Base-by-base conservation (phyloP, 2,113 vertebrate species). In the Oenanthe oenanthe region DNA sequence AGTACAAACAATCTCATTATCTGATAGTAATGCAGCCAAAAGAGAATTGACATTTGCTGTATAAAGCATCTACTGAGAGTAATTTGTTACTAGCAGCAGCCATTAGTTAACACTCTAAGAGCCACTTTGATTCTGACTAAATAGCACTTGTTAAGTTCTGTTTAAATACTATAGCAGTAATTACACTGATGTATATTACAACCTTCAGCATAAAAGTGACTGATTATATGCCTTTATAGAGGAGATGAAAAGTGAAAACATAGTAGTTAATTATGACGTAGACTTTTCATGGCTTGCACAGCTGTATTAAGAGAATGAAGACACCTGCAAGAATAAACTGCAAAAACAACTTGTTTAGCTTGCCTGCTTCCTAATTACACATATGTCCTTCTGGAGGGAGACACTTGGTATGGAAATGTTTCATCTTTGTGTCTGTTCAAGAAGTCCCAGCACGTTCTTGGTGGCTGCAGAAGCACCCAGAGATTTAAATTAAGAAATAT, bases 271-370 rank as follows among this genome's bases (percentile, higher is more conserved):
- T 88, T 80, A 78, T 68, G 26, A 79, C 0, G 0, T 83, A 65
- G 66, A 28, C 47, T 42, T n/a, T 54, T 53, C 61, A 42, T 85
- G 81, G 50, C 34, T 88, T 85, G 76, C 42, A 77, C 67, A 96
- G 85, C 62, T 94, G 63, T 95, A 85, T 29, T 36, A 40, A 75
- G 29, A 90, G 45, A 93, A 93, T 56, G 89, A 82, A 97, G 71
- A 57, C 84, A 94, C 86, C 81, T 94, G 90, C 48, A 57, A 54
- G 79, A 76, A 71, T 47, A 70, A 91, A 38, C 62, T 72, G 92
- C 74, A 95, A 77, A 71, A 72, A 74, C 28, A 76, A 70, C 68
- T 88, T 89, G 48, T 77, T 91, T 94, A 83, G 36, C 36, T 88
- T 89, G 74, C n/a, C 75, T 61, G n/a, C 76, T 91, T 70, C 61